Evolutionary conservation across 2,113 vertebrate genomes (phyloP), one percentile per base, ranked within the genome.

Genomic region (Paratilapia polleni): DNA sequence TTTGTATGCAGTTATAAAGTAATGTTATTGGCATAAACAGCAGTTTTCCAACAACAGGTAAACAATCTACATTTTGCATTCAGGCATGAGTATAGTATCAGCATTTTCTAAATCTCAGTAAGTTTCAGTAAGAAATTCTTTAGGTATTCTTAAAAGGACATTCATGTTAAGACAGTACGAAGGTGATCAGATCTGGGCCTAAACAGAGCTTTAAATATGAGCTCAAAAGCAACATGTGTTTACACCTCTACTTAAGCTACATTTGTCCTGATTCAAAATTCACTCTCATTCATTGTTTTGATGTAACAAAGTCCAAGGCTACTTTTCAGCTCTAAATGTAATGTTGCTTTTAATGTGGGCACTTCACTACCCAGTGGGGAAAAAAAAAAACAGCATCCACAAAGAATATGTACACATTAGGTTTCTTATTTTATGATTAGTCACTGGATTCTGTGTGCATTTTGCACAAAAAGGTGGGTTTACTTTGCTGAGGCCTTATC

Each of bases 1-100:
- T 41, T n/a, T 43, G 0, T 43, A 17, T 43, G 13, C 63, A 66
- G n/a, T 66, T 24, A 43, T 43, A 14, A 66, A 66, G n/a, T 15
- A 43, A 0, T 38, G 22, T 66, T 66, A 66, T 0, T 0, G 14
- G 20, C 20, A 66, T 38, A 36, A 66, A 43, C 15, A n/a, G 36
- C 62, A 64, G 62, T 64, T 41, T 22, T 6, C 4, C 22, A 64
- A 9, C 20, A 12, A 43, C 24, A 66, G 36, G 24, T 20, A 41
- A 12, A 41, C 9, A 41, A 8, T 10, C 11, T 43, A 12, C 41
- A 14, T 5, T 47, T 15, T 47, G 43, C 43, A 26, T 68, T 43
- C 17, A 68, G 24, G 47, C 24, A 8, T 26, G 63, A 47, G 63
- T 17, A 13, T n/a, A 17, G 7, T 43, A 66, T 43, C 63, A 43